Evolutionary conservation across 2,113 vertebrate genomes (phyloP).

Genomic region (Haemorhous mexicanus): DNA sequence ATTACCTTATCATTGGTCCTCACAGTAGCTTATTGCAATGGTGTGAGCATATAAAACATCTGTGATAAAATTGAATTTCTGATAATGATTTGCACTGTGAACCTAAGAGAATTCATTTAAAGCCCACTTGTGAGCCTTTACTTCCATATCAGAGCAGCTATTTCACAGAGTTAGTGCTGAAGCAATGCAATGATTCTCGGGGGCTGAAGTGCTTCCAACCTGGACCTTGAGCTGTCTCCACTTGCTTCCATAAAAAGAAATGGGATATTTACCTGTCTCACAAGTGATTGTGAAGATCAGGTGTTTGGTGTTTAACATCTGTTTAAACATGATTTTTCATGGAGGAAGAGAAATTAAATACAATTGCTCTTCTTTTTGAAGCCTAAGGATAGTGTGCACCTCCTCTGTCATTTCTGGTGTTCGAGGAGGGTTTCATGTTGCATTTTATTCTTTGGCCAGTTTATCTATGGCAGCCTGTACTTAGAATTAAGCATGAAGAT

Average conservation of each 20-base stretch:
- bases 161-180: neutral
- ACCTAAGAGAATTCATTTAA: constrained; percentile 23
- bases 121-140: constrained; percentile 27
- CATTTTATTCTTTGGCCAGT: neutral
- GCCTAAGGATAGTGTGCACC: neutral
- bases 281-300: neutral
- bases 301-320: neutral
- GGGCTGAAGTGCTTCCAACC: neutral
- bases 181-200: neutral
- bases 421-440: neutral
- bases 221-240: neutral
- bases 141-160: neutral
- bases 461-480: neutral
- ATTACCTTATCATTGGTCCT: constrained; percentile 41
- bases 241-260: neutral
- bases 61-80: constrained; percentile 13
- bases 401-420: neutral
- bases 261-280: neutral
- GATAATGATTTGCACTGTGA: constrained; percentile 21
- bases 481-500: neutral
- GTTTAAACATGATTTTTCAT: neutral
- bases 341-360: neutral
- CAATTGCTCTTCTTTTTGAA: neutral
- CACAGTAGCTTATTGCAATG: neutral
- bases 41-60: constrained; percentile 13